Base-by-base conservation (phyloP, 1,140 invertebrate genomes). In the Calliphora vicina region DNA sequence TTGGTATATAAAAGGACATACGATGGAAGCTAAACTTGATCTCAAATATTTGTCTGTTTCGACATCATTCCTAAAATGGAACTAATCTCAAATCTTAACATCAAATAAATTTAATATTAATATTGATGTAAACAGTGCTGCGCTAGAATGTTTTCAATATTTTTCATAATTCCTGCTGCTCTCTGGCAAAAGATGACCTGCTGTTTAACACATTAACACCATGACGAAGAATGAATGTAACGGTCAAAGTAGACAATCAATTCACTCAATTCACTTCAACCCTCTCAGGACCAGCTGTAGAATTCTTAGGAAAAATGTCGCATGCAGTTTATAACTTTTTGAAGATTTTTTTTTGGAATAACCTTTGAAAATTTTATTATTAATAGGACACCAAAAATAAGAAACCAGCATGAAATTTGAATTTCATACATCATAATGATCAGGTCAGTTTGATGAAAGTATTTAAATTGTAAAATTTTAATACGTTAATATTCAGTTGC, bases 141-240 rank as follows among this genome's bases (percentile, higher is more conserved):
- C 29, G 2, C 29, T 35, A 35, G 8, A 35, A 2, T 35, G 29
- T 35, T 35, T 35, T 35, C 50, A 57, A 57, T 17, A 57, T 57
- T 57, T 17, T 57, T 57, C 13, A 57, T 15, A 57, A 57, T 57
- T 57, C 13, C 50, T 0, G 50, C 29, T 35, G 29, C 29, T 35
- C 29, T 35, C 2, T 35, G 29, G 2, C 29, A 35, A 50, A 78
- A 43, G 74, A 25, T 78, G 74, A 78, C 74, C 74, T 78, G 74
- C 74, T 78, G 74, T 78, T 43, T 78, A 43, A 23, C 74, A 78
- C 12, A 78, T 78, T 78, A 78, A 23, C 74, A 78, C 35, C 74
- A 42, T 43, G 9, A 23, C 35, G 23, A 72, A 74, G 15, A 17
- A 27, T 26, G 27, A 42, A 78, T 23, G 5, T 67, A 67, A 67